A percentile compares a stretch with the other conserved stretches of the same genome.
These are phyloP conservation scores for Dufourea novaeangliae DNA, from an alignment of 1,140 invertebrate species.

Conservation along the genomic window DNA sequence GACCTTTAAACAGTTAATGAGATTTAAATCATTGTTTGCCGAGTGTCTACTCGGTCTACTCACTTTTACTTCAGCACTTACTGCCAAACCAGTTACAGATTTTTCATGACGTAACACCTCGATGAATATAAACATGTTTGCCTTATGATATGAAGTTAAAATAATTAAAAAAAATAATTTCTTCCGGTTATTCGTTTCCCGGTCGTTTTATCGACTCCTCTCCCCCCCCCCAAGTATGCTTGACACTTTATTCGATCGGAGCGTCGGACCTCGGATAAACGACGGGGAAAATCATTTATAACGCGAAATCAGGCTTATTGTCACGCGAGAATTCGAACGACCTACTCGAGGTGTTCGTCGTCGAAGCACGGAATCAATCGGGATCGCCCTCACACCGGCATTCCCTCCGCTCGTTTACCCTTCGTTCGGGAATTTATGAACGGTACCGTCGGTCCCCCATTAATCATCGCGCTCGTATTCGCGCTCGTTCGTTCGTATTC, in stretches of 20 bases:
- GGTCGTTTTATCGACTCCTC: no score
- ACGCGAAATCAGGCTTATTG: constrained; percentile 31
- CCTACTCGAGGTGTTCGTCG: background rate
- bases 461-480: constrained; percentile 52
- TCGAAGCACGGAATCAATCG: constrained; percentile 46
- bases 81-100: no score
- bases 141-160: no score
- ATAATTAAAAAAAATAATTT: no score
- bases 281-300: background rate
- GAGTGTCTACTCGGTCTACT: no score
- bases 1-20: no score
- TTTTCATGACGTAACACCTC: no score
- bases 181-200: no score
- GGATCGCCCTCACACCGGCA: constrained; percentile 24
- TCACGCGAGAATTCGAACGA: background rate
- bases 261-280: background rate
- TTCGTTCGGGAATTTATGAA: constrained; percentile 65
- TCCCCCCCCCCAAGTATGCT: no score
- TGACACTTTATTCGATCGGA: background rate
- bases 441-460: constrained; percentile 50
- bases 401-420: constrained; percentile 50
- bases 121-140: no score
- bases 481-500: constrained; percentile 2
- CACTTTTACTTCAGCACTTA: no score
- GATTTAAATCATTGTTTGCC: no score